Evolutionary conservation across 1,140 invertebrate genomes (phyloP).

Genomic region (Pachypeltis micranthus): DNA sequence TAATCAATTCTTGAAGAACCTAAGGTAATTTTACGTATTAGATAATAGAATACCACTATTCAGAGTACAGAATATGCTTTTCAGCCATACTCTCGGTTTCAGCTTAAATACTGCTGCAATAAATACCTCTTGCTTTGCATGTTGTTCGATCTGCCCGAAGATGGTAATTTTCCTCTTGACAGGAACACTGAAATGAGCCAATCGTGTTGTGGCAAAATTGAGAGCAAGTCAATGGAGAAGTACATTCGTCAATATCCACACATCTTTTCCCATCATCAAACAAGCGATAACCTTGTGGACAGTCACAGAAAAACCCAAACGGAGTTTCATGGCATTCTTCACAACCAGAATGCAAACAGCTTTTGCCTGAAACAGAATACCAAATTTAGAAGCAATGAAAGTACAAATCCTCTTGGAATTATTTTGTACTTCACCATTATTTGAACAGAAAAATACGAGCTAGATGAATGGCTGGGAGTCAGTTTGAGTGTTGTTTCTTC

Average conservation of each 20-base stretch:
- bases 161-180: constrained; percentile 56
- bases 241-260: constrained; percentile 30
- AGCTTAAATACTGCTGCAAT: too few species aligned
- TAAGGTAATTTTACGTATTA: too few species aligned
- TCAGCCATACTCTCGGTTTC: too few species aligned
- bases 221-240: constrained; percentile 54
- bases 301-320: constrained; percentile 25
- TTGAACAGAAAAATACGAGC: too few species aligned
- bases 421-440: too few species aligned
- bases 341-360: constrained; percentile 23
- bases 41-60: too few species aligned
- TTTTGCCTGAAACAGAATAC: constrained; percentile 13
- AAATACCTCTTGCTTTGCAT: constrained; percentile 49
- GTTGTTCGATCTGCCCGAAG: constrained; percentile 50
- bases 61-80: too few species aligned
- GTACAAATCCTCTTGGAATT: too few species aligned
- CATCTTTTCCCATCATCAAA: constrained; percentile 23
- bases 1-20: too few species aligned
- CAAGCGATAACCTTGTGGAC: constrained; percentile 24
- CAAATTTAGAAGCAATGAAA: neutral
- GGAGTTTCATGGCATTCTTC: constrained; percentile 27
- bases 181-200: constrained; percentile 75
- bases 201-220: constrained; percentile 71
- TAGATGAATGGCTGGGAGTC: too few species aligned
- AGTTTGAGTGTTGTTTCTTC: too few species aligned